Conservation (phyloP, 2,797 vertebrate species). For the Heteromormyrus szaboi region DNA sequence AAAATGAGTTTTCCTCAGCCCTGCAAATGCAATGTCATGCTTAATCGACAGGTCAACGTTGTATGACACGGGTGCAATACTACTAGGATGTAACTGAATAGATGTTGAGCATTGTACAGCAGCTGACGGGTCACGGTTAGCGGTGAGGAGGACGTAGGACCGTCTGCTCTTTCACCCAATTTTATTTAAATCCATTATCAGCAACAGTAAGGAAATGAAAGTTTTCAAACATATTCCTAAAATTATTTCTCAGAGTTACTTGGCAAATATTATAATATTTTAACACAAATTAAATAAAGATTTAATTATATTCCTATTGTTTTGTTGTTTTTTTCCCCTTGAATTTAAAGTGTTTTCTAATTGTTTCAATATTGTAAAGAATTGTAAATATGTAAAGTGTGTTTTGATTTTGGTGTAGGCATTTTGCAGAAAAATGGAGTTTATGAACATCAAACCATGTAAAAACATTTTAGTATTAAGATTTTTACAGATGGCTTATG, state of each 20-base stretch:
- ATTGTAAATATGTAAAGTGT: slow-evolving; percentile 70
- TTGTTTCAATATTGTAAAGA: slow-evolving; percentile 41
- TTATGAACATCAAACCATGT: slow-evolving; percentile 71
- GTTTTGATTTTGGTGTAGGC: slow-evolving; percentile 63
- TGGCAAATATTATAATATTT: slow-evolving; percentile 56
- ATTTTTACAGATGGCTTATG: slow-evolving; percentile 74
- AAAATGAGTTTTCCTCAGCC: not conserved
- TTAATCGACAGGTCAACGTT: slow-evolving; percentile 30
- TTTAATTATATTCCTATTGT: slow-evolving; percentile 34
- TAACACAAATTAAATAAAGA: slow-evolving; percentile 44
- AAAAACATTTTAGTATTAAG: slow-evolving; percentile 72
- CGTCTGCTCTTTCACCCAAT: slow-evolving; percentile 45
- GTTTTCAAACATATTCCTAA: slow-evolving; percentile 43
- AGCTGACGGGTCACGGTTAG: slow-evolving; percentile 33
- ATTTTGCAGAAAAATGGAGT: slow-evolving; percentile 56
- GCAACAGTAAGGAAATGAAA: slow-evolving; percentile 46
- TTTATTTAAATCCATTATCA: slow-evolving; percentile 51
- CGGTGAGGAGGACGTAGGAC: slow-evolving; percentile 40
- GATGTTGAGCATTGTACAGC: slow-evolving; percentile 33
- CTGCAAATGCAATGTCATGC: slow-evolving; percentile 7
- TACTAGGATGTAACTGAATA: slow-evolving; percentile 35
- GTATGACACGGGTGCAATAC: slow-evolving; percentile 42
- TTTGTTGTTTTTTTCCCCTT: slow-evolving; percentile 39
- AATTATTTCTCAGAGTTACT: slow-evolving; percentile 48
- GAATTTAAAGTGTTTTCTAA: slow-evolving; percentile 32